Conservation (phyloP, 2,113 vertebrate species). For the Pungitius pungitius region DNA sequence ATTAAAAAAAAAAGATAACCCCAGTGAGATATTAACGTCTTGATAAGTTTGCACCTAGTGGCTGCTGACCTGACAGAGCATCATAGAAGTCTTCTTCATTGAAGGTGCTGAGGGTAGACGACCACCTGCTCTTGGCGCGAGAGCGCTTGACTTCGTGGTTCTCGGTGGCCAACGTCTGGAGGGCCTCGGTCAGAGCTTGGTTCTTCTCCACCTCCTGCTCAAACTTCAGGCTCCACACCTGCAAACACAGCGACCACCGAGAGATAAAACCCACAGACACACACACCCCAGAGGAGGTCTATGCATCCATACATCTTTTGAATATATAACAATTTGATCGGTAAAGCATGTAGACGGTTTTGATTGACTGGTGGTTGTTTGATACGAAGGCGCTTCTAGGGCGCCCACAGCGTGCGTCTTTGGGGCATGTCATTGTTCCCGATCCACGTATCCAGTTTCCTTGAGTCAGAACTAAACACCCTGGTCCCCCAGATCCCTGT, state of each 20-base stretch:
- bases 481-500: slow-evolving; percentile 47
- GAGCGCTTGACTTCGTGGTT: slow-evolving; percentile 88
- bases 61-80: slow-evolving; percentile 87
- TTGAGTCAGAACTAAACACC: slow-evolving; percentile 71
- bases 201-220: slow-evolving; percentile 94
- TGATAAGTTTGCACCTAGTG: neutral
- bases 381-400: slow-evolving; percentile 9
- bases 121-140: slow-evolving; percentile 79
- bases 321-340: too few species aligned
- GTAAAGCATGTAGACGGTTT: neutral
- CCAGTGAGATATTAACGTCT: neutral
- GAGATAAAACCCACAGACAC: neutral
- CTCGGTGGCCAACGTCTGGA: slow-evolving; percentile 88
- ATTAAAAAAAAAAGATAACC: neutral
- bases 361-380: slow-evolving; percentile 15
- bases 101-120: slow-evolving; percentile 79
- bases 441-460: slow-evolving; percentile 65
- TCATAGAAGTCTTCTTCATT: slow-evolving; percentile 93
- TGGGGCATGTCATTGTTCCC: slow-evolving; percentile 57
- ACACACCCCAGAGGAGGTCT: neutral
- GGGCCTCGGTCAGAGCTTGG: slow-evolving; percentile 91
- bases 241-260: slow-evolving; percentile 60
- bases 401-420: neutral
- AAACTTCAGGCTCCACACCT: slow-evolving; percentile 92
- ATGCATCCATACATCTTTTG: too few species aligned